A percentile compares a stretch with the other conserved stretches of the same genome.
Evolutionary conservation across 2,113 vertebrate species (phyloP).

Genomic region (Bambusicola thoracicus): DNA sequence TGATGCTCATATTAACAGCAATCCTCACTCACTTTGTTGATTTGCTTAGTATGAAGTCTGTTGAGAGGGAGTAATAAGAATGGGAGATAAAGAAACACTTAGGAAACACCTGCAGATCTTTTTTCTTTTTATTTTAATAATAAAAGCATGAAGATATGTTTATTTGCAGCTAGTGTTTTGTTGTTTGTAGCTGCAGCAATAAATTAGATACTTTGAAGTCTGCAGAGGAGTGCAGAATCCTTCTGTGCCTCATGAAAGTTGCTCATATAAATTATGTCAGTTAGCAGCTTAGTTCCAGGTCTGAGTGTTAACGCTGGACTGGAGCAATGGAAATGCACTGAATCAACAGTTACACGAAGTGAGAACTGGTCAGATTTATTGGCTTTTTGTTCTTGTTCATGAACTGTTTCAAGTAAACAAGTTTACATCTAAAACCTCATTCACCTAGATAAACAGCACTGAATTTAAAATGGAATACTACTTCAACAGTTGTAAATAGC

Average conservation of each 20-base stretch:
- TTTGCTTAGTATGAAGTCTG: background rate
- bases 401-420: slow-evolving; percentile 69
- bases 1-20: background rate
- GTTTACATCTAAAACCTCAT: slow-evolving; percentile 58
- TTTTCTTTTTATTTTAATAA: background rate
- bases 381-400: slow-evolving; percentile 65
- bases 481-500: slow-evolving; percentile 40
- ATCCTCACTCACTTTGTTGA: background rate
- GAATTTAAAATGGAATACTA: slow-evolving; percentile 44
- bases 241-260: slow-evolving; percentile 55
- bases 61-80: background rate
- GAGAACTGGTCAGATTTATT: slow-evolving; percentile 70
- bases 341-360: slow-evolving; percentile 49
- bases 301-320: slow-evolving; percentile 27
- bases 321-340: slow-evolving; percentile 31
- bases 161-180: slow-evolving; percentile 65
- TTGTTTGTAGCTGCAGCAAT: slow-evolving; percentile 58
- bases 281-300: slow-evolving; percentile 25
- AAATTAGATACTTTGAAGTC: slow-evolving; percentile 70
- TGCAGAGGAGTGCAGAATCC: slow-evolving; percentile 58
- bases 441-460: slow-evolving; percentile 64
- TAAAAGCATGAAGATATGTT: background rate
- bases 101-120: slow-evolving; percentile 14
- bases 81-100: background rate
- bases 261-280: slow-evolving; percentile 39